These are phyloP conservation scores for Chaetodon auriga DNA, from an alignment of 2,113 vertebrate species.

Conservation along the genomic window DNA sequence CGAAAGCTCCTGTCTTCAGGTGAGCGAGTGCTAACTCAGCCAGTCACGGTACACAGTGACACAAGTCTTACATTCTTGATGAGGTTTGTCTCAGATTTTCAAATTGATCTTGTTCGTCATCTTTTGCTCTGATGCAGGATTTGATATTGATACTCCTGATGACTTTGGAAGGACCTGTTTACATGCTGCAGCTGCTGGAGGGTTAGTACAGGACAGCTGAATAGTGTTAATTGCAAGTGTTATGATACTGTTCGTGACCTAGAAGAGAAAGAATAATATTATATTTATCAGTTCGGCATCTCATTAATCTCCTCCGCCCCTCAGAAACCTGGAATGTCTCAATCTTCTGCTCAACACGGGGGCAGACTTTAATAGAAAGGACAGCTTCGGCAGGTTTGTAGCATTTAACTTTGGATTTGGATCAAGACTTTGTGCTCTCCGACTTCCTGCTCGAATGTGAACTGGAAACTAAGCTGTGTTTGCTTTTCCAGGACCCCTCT, in stretches of 20 bases:
- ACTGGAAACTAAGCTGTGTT: slow-evolving; percentile 46
- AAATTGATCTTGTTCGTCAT: slow-evolving; percentile 6
- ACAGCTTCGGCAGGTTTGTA: slow-evolving; percentile 97
- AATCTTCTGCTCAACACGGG: slow-evolving; percentile 97
- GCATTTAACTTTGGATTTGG: slow-evolving; percentile 10
- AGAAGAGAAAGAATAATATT: neutral
- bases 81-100: neutral
- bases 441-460: slow-evolving; percentile 13
- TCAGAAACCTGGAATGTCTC: slow-evolving; percentile 98
- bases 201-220: slow-evolving; percentile 84
- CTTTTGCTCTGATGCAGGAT: slow-evolving; percentile 84
- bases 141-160: slow-evolving; percentile 98
- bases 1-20: slow-evolving; percentile 97
- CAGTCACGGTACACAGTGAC: neutral
- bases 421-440: neutral
- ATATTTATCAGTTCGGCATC: neutral
- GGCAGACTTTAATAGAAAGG: slow-evolving; percentile 98
- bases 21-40: slow-evolving; percentile 65
- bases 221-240: neutral
- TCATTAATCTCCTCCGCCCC: neutral
- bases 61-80: neutral
- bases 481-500: slow-evolving; percentile 90
- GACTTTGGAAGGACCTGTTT: slow-evolving; percentile 99
- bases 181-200: slow-evolving; percentile 98
- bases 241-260: neutral